Percentiles rank a stretch among this genome's conserved stretches.
Evolutionary conservation across 2,113 vertebrate species (phyloP).

Genomic region (Paracanthobrama guichenoti): DNA sequence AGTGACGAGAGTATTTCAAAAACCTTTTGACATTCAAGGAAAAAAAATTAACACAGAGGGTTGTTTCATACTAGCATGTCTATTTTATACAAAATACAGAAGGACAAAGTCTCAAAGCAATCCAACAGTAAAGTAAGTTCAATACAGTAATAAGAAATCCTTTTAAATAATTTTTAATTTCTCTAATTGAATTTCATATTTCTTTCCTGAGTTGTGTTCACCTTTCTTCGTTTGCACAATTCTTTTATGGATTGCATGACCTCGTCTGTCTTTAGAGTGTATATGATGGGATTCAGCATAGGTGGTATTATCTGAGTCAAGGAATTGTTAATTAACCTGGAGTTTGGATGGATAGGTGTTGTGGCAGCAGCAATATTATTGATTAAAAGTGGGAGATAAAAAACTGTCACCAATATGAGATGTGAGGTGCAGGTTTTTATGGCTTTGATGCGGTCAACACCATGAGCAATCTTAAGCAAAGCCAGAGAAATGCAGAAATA

Average conservation of each 20-base stretch:
- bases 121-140: no score
- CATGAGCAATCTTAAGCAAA: background rate
- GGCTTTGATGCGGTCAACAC: background rate
- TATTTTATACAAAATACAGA: background rate
- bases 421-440: background rate
- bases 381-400: constrained; percentile 57
- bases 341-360: constrained; percentile 52
- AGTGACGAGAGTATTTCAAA: background rate
- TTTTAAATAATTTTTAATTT: background rate
- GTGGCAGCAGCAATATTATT: constrained; percentile 18
- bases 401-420: constrained; percentile 39
- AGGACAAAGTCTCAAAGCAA: no score
- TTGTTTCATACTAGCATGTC: background rate
- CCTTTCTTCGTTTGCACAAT: constrained; percentile 37
- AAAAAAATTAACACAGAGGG: background rate
- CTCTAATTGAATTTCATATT: no score
- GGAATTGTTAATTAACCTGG: constrained; percentile 69
- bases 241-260: constrained; percentile 52
- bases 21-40: background rate
- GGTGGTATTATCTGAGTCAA: constrained; percentile 59
- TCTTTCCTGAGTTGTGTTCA: background rate
- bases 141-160: no score
- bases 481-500: background rate
- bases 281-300: constrained; percentile 61
- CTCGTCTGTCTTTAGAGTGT: constrained; percentile 59